Percentiles rank a stretch among this genome's conserved stretches.
Conservation (phyloP, 1,140 invertebrate species). For the Magallana ariakensis region DNA sequence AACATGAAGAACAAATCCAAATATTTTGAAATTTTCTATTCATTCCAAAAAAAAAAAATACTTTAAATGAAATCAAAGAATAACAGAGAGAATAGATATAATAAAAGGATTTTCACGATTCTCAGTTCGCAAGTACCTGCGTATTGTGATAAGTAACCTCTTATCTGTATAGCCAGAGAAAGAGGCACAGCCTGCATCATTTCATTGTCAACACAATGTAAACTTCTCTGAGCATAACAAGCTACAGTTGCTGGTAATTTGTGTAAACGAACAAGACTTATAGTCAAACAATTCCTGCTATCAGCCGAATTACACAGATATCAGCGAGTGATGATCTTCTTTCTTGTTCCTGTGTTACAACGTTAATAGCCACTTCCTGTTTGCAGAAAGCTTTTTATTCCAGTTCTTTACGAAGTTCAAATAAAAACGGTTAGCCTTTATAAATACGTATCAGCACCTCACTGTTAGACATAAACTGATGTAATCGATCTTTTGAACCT, state of each 20-base stretch:
- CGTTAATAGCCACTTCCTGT: constrained; percentile 17
- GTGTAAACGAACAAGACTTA: constrained; percentile 10
- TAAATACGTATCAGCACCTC: background rate
- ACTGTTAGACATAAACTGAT: background rate
- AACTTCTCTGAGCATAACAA: background rate
- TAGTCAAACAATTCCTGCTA: constrained; percentile 1
- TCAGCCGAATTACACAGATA: background rate
- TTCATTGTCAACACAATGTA: constrained; percentile 25
- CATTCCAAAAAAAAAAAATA: too few species aligned
- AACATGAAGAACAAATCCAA: too few species aligned
- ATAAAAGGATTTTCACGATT: too few species aligned
- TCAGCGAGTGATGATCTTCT: background rate
- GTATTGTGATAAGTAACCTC: too few species aligned
- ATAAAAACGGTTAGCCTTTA: background rate
- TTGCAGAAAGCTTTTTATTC: background rate
- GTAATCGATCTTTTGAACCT: background rate
- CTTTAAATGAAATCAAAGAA: too few species aligned
- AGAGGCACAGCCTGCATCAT: background rate
- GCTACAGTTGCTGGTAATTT: background rate
- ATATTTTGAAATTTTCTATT: too few species aligned
- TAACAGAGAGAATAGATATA: too few species aligned
- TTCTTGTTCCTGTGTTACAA: background rate
- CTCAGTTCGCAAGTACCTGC: too few species aligned
- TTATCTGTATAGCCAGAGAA: too few species aligned
- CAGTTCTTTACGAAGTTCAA: background rate